Conservation (phyloP, 2,113 vertebrate species). For the Thamnaconus septentrionalis region DNA sequence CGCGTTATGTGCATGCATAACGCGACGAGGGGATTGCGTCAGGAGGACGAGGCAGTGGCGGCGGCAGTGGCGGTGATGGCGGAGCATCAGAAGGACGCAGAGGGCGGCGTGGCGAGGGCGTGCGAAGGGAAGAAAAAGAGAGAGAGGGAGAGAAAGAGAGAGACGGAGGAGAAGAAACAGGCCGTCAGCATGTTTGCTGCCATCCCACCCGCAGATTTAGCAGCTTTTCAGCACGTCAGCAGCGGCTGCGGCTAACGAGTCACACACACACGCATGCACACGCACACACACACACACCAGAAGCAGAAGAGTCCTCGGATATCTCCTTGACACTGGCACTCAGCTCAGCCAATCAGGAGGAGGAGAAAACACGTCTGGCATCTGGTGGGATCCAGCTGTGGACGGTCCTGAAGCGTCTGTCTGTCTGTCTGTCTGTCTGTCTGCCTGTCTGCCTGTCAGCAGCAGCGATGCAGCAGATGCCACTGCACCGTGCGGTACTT, state of each 20-base stretch:
- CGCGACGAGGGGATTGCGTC: no score
- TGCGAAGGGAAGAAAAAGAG: background rate
- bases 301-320: conserved; percentile 14
- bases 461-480: no score
- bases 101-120: background rate
- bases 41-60: no score
- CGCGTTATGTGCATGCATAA: no score
- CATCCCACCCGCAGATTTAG: conserved; percentile 53
- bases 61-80: background rate
- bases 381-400: no score
- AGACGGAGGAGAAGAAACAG: conserved; percentile 17
- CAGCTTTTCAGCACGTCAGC: conserved; percentile 44
- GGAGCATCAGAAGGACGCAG: no score
- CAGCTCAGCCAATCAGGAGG: conserved; percentile 35
- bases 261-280: conserved; percentile 7
- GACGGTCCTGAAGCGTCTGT: no score
- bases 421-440: no score
- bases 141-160: background rate
- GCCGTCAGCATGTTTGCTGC: conserved; percentile 61
- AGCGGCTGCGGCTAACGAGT: conserved; percentile 43
- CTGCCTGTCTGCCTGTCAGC: no score
- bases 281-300: background rate
- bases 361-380: conserved; percentile 4
- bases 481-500: no score
- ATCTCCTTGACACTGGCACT: conserved; percentile 49